Conservation (phyloP, 2,888 invertebrate species). For the Pegoplata infirma region DNA sequence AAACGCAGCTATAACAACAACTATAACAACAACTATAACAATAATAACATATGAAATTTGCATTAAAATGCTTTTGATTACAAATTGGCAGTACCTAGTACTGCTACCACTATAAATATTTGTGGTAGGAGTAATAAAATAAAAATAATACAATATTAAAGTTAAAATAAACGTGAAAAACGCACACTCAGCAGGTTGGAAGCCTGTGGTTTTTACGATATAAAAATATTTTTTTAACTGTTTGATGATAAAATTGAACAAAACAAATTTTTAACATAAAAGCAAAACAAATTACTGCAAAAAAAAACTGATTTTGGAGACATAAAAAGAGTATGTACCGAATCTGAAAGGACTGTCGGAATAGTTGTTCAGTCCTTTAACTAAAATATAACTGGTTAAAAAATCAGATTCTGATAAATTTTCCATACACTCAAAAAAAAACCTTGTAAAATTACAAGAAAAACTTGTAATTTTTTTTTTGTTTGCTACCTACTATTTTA, state of each 20-base stretch:
- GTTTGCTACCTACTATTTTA: too few relatives aligned
- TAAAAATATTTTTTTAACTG: slow-evolving; percentile 7
- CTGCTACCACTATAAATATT: too few relatives aligned
- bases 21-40: too few relatives aligned
- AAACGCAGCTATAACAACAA: background rate
- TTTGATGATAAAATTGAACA: slow-evolving; percentile 9
- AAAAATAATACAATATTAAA: slow-evolving; percentile 1
- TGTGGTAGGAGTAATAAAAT: background rate
- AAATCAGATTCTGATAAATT: too few relatives aligned
- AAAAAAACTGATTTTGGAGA: slow-evolving; percentile 8
- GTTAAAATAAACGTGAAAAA: background rate
- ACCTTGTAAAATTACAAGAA: too few relatives aligned
- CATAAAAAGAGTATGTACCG: background rate
- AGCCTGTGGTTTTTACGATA: slow-evolving; percentile 10
- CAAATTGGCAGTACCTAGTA: slow-evolving; percentile 68
- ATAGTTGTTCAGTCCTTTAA: too few relatives aligned
- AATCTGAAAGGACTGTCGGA: background rate
- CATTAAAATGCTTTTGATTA: slow-evolving; percentile 74
- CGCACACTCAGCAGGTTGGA: slow-evolving; percentile 4
- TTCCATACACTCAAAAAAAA: too few relatives aligned
- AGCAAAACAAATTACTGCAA: background rate
- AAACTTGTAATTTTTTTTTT: too few relatives aligned
- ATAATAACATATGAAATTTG: slow-evolving; percentile 69
- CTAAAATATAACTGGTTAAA: too few relatives aligned
- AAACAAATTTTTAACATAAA: background rate